Base-by-base conservation (phyloP, 1,140 invertebrate genomes). In the Aradophagus sp. region DNA sequence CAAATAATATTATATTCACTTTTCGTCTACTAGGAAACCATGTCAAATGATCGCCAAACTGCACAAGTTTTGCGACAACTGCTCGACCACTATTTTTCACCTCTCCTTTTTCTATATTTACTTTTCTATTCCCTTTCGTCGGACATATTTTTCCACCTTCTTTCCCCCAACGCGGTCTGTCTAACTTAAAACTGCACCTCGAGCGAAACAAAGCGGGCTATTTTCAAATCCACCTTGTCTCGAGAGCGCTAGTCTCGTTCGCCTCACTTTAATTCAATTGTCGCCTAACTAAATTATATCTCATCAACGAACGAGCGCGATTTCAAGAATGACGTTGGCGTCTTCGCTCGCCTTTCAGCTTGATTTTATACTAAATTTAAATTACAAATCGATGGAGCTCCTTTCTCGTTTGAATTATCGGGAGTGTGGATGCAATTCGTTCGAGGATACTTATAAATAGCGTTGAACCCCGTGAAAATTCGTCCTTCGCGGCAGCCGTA, bases 391-490 rank as follows among this genome's bases (percentile, higher is more conserved):
- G 41, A 72, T 66, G 39, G 42, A 42, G 61, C 45, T 58, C 34
- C 42, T 62, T 66, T 50, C 56, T 50, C 58, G 50, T 52, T 56
- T 53, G 32, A 26, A 52, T 50, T 35, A 55, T 39, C 23, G 7
- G 23, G 47, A 62, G 55, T 48, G 41, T 69, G 45, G 58, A 65
- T 56, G 39, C 29, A 65, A 67, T 45, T 74, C 56, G 50, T 66
- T 74, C 72, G 66, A 74, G 56, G 59, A 62, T 71, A 56, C 47
- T 66, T 68, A 75, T 65, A 75, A 75, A 68, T 72, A 75, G 73
- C 55, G 27, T 23, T 50, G 44, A 55, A 69, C 69, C 61, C 55
- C 69, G 63, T 73, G 65, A 53, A 65, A 75, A 72, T 72, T 66
- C 44, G 73, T 73, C 65, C 59, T 75, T 69, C 59, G 59, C 56